Conservation (phyloP, 2,113 vertebrate species). For the Motacilla alba region DNA sequence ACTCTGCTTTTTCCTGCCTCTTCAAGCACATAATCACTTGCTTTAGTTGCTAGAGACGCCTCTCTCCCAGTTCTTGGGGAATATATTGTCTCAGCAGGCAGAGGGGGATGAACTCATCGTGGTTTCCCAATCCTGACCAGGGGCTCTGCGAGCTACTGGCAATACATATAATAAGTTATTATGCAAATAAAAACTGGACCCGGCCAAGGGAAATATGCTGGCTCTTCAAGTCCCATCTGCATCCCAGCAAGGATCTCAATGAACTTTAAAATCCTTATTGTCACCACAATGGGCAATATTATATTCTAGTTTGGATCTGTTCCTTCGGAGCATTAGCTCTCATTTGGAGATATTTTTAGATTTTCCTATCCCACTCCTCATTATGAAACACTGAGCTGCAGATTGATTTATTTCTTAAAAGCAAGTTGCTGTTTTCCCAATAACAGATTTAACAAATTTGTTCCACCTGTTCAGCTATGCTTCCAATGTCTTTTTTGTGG, state of each 20-base stretch:
- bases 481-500: conserved; percentile 66
- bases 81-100: conserved; percentile 16
- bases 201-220: conserved; percentile 43
- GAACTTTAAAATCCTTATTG: conserved; percentile 58
- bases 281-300: conserved; percentile 62
- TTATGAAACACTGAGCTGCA: conserved; percentile 63
- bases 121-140: conserved; percentile 40
- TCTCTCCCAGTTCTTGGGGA: neutral
- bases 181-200: conserved; percentile 55
- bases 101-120: conserved; percentile 46
- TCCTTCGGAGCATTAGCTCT: conserved; percentile 31
- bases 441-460: conserved; percentile 75
- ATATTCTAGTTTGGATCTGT: conserved; percentile 48
- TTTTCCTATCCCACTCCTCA: conserved; percentile 52
- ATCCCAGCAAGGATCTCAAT: conserved; percentile 46
- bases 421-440: conserved; percentile 67
- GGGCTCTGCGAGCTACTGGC: conserved; percentile 49
- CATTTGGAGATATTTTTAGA: conserved; percentile 62
- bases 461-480: conserved; percentile 69
- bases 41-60: neutral
- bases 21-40: neutral
- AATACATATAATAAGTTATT: conserved; percentile 59
- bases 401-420: conserved; percentile 72
- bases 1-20: neutral
- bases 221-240: conserved; percentile 48